Base-by-base conservation (phyloP, 2,797 vertebrate genomes). In the Paramormyrops hopkinsi region DNA sequence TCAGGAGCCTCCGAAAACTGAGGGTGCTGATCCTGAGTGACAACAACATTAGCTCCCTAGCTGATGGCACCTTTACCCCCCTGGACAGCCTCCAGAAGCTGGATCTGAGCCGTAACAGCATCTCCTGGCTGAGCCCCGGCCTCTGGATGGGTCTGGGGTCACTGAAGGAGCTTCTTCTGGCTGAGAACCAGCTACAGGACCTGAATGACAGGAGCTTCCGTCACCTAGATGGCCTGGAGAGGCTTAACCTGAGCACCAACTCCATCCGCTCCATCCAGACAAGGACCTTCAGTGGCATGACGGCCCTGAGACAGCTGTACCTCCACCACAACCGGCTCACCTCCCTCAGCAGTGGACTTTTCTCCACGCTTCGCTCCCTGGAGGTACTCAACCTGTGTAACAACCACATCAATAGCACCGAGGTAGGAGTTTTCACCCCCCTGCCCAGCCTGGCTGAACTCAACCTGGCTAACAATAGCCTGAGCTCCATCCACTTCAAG, bases 301-400 rank as follows among this genome's bases (percentile, higher is more conserved):
- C 95, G 86, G 86, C 92, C 5, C 92, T 97, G 90, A 92, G 96
- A 2, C 95, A 95, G 83, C 93, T 97, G 4, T 93, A 94, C 88
- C 95, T 97, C 84, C 92, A 94, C 48, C 90, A 92, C 90, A 97
- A 97, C 92, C 91, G 1, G 3, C 92, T 97, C 46, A 91, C 8
- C 0, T 87, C 88, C 0, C 94, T 97, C 59, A 88, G 53, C 2
- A 93, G 92, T 1, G 95, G 96, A 0, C 91, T 94, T 37, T 97
- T 97, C 94, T 96, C 96, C 88, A 96, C 95, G 94, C 92, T 97
- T 59, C 95, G 95, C 54, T 95, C 94, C 2, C 92, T 97, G 88
- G 96, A 97, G 91, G 91, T 96, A 46, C 94, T 97, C 11, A 94
- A 96, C 90, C 93, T 97, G 69, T 93, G 93, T 0, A 91, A 91